Conservation (phyloP, 2,113 vertebrate genomes). For the Scolopax mira region DNA sequence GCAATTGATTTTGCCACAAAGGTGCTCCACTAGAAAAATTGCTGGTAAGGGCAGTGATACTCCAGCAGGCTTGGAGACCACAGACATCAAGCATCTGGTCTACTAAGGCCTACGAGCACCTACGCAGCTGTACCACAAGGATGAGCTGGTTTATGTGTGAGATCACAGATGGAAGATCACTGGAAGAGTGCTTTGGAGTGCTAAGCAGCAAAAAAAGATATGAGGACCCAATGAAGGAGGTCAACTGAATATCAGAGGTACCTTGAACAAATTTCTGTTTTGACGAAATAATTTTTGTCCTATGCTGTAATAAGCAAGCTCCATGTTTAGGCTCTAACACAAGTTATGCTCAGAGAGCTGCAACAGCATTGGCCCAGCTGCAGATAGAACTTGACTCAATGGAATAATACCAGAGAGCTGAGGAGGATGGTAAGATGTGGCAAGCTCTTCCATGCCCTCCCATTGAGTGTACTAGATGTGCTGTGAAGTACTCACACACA, state of each 20-base stretch:
- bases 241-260: not conserved
- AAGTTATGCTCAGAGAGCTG: not conserved
- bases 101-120: not conserved
- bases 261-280: not conserved
- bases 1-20: accelerated
- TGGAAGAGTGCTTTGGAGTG: not conserved
- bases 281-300: not conserved
- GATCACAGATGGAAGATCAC: not conserved
- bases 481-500: not conserved
- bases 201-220: not conserved
- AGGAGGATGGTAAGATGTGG: not conserved
- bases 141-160: not conserved
- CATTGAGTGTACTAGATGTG: accelerated
- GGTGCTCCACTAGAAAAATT: not conserved
- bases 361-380: not conserved
- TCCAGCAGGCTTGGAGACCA: not conserved
- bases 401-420: not conserved
- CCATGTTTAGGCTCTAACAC: accelerated
- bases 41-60: not conserved
- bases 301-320: not conserved
- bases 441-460: not conserved
- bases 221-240: not conserved
- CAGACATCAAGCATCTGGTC: not conserved
- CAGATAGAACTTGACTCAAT: not conserved
- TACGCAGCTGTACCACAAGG: not conserved